These are phyloP conservation scores for Dasyornis broadbenti DNA, from an alignment of 2,113 vertebrate genomes.

Conservation along the genomic window DNA sequence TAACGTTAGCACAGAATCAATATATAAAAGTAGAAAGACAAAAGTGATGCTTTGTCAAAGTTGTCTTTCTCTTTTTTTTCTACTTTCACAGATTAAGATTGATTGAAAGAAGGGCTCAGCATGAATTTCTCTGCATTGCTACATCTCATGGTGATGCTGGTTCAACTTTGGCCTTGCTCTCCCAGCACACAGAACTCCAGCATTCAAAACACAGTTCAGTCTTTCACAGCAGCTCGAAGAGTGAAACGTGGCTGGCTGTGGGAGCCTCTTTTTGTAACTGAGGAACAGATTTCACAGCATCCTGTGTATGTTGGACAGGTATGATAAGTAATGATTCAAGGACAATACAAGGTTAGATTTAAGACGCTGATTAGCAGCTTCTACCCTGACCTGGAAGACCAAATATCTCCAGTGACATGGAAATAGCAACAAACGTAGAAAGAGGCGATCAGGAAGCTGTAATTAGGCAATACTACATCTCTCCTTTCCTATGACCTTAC, in stretches of 20 bases:
- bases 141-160: conserved; percentile 51
- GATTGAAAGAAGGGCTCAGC: conserved; percentile 25
- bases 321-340: neutral
- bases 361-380: neutral
- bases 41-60: neutral
- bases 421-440: neutral
- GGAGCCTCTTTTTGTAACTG: conserved; percentile 82
- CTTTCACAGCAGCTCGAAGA: conserved; percentile 39
- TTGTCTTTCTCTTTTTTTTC: neutral
- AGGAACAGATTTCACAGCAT: conserved; percentile 72
- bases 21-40: neutral
- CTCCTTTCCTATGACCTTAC: neutral
- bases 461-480: neutral
- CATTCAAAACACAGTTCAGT: neutral
- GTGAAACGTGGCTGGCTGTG: conserved; percentile 83
- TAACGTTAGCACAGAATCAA: neutral
- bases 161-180: conserved; percentile 60
- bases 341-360: neutral
- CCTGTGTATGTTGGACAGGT: conserved; percentile 84
- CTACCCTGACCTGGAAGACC: neutral
- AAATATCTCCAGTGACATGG: neutral
- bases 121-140: conserved; percentile 65
- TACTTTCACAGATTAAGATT: neutral
- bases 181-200: neutral
- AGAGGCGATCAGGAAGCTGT: neutral